A percentile compares a stretch with the other conserved stretches of the same genome.
These are phyloP conservation scores for Drosophila cyrtoloma DNA, from an alignment of 2,888 invertebrate genomes.

Conservation along the genomic window DNA sequence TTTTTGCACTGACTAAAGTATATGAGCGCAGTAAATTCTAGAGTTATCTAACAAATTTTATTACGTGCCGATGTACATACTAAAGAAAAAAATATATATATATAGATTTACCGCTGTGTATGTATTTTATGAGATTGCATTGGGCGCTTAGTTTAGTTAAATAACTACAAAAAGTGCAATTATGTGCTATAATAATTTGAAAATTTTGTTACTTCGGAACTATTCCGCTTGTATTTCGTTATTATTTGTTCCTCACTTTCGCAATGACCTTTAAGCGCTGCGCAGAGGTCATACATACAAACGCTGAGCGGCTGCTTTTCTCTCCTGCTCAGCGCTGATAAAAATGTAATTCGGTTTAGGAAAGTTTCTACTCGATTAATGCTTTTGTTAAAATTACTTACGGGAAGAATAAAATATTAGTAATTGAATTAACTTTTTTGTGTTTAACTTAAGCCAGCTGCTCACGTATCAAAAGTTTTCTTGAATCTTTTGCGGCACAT, in stretches of 20 bases:
- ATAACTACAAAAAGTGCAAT: constrained; percentile 1
- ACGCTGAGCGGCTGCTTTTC: constrained; percentile 21
- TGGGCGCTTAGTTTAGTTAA: constrained; percentile 10
- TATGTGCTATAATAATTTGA: neutral
- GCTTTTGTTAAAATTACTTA: neutral
- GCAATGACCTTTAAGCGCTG: constrained; percentile 73
- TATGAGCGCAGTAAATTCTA: constrained; percentile 4
- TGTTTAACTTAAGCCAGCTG: neutral
- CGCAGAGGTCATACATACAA: constrained; percentile 78
- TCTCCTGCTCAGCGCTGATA: constrained; percentile 20
- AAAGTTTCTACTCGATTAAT: neutral
- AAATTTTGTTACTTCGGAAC: constrained; percentile 12
- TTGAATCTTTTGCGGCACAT: neutral
- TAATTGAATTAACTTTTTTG: neutral
- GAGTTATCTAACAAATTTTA: constrained; percentile 66
- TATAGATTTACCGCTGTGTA: constrained; percentile 25
- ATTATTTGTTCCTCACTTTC: constrained; percentile 37
- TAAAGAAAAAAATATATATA: neutral
- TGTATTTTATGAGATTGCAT: neutral
- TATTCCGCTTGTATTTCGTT: constrained; percentile 31
- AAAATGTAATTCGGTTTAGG: constrained; percentile 14
- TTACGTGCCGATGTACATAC: constrained; percentile 7
- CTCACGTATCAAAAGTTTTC: neutral
- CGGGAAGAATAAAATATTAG: neutral
- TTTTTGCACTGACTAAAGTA: constrained; percentile 16